These are phyloP conservation scores for Neodiprion virginianus DNA, from an alignment of 1,140 invertebrate species.

Conservation along the genomic window DNA sequence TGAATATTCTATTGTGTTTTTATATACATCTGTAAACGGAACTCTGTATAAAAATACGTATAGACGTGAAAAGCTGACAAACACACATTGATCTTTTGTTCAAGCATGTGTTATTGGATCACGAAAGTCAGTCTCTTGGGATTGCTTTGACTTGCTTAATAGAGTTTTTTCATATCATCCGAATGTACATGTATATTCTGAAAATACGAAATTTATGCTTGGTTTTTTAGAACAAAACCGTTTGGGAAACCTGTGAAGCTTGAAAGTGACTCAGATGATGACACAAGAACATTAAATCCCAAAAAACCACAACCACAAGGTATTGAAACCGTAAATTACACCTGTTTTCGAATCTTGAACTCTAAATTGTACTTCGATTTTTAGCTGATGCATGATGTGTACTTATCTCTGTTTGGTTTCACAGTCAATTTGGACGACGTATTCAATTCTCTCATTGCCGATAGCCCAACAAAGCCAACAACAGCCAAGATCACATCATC, in stretches of 20 bases:
- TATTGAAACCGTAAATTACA: constrained; percentile 40
- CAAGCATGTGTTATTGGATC: too few species aligned
- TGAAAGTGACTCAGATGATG: constrained; percentile 53
- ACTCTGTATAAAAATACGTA: too few species aligned
- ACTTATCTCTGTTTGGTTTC: constrained; percentile 22
- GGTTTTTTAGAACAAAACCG: constrained; percentile 28
- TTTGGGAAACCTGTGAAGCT: constrained; percentile 8
- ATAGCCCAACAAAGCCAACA: constrained; percentile 39
- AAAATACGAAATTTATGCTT: constrained; percentile 16
- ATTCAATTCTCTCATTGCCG: constrained; percentile 55
- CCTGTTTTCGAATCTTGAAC: too few species aligned
- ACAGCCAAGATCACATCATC: constrained; percentile 29
- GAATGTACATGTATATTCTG: background rate
- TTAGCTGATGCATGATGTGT: too few species aligned
- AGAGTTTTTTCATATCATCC: too few species aligned
- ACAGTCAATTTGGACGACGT: constrained; percentile 55
- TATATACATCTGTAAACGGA: too few species aligned
- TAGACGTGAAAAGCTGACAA: too few species aligned
- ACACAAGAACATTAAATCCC: constrained; percentile 37
- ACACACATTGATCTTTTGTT: too few species aligned
- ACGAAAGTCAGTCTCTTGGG: too few species aligned
- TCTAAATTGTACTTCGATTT: too few species aligned
- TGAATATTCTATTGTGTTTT: too few species aligned
- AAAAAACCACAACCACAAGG: constrained; percentile 40
- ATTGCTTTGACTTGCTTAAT: too few species aligned